Evolutionary conservation across 2,113 vertebrate species (phyloP), one percentile per base, ranked within the genome.

Genomic region (Tauraco erythrolophus): DNA sequence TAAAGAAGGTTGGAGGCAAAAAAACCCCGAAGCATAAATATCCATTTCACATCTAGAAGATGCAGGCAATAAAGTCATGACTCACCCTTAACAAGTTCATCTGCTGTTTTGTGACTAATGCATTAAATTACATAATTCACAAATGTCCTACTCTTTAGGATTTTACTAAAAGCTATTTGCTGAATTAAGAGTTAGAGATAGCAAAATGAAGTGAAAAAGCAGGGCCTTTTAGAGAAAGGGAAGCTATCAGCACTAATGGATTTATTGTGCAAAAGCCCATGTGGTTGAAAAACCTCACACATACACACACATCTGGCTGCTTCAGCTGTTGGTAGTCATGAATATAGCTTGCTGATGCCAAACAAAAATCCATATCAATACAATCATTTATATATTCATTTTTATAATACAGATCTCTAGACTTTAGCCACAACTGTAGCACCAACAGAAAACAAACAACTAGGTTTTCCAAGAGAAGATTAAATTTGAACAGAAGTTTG

Each of bases 231-330:
- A 66, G 65, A 91, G 58, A 72, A 84, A 92, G 62, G 41, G 81
- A 82, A 92, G 81, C 84, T 76, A 93, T 95, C 84, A 92, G 66
- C 61, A 31, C 46, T 92, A 91, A 96, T 95, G 91, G 66, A 89
- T 95, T 94, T 96, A 92, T 76, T 88, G 94, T 89, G 77, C 70
- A 66, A 85, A 91, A 89, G 41, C 74, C 66, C 30, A 28, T 2
- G 10, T 66, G 50, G 45, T 57, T 94, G 76, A 71, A 84, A 89
- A 91, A 24, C 57, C 50, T 17, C 0, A 11, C 93, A 92, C 35
- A 16, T 78, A 94, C 39, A 35, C 69, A 54, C 48, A 83, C 89
- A 95, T 94, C 96, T 97, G 96, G 77, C 94, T 96, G 77, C 70
- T 94, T 95, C 69, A 94, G 95, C 87, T 92, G 81, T 15, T 69